Base-by-base conservation (phyloP, 2,113 vertebrate species). In the Symphodus melops region DNA sequence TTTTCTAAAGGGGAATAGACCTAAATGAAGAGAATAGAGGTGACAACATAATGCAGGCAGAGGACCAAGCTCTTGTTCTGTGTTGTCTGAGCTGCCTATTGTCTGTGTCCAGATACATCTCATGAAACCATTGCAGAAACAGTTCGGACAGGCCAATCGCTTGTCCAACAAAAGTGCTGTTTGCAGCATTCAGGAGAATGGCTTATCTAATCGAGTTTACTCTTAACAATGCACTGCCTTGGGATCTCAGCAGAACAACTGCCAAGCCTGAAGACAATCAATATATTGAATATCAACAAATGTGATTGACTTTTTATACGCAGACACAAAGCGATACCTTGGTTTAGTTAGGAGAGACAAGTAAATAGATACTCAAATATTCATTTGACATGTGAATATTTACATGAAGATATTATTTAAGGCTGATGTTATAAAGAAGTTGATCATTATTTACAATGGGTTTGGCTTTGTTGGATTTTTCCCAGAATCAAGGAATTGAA, bases 1-100 rank as follows among this genome's bases (percentile, higher is more conserved):
- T 61, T 41, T 69, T 39, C 17, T 53, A 56, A 74, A 81, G 46
- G 41, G 65, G 71, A 76, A 73, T 67, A 68, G 52, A 49, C 63
- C n/a, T 59, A 20, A 65, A 55, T 72, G 55, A 59, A 41, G n/a
- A 42, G 21, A 77, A 37, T 2, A 42, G 11, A 12, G 6, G 48
- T n/a, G 51, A 8, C 55, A 11, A 39, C 51, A 36, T 33, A 42
- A n/a, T 21, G n/a, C 36, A 52, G n/a, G 41, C 36, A 48, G 14
- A 44, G 42, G 7, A 17, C 16, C 46, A 7, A 64, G 60, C 21
- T 25, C 4, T 28, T 68, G 60, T 60, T 60, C 60, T 11, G 54
- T 11, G 46, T 11, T 63, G 7, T 10, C 48, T 20, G 21, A 48
- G 28, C 28, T 33, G 28, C 6, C 28, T 33, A 33, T 17, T 5